These are phyloP conservation scores for Pristionchus entomophagus DNA, from an alignment of 2,888 invertebrate species.

Conservation along the genomic window DNA sequence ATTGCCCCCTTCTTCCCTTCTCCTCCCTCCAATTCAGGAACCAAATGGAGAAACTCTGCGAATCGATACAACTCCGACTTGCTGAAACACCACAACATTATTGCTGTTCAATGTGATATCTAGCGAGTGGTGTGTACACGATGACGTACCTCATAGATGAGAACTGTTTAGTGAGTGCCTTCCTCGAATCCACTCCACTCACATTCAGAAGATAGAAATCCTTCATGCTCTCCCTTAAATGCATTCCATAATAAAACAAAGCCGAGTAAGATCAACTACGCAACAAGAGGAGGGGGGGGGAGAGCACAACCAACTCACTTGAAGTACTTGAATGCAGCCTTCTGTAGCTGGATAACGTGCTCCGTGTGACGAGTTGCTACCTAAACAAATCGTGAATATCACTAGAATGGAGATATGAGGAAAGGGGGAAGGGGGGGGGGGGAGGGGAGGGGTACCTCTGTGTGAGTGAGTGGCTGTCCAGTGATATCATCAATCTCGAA, in stretches of 20 bases:
- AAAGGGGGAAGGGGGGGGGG: too few relatives aligned
- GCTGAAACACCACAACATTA: slow-evolving; percentile 77
- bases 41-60: slow-evolving; percentile 88
- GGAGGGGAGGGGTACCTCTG: slow-evolving; percentile 59
- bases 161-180: slow-evolving; percentile 88
- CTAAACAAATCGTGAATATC: slow-evolving; percentile 43
- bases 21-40: slow-evolving; percentile 85
- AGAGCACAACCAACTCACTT: slow-evolving; percentile 49
- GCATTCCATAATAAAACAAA: background rate
- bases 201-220: slow-evolving; percentile 93
- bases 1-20: slow-evolving; percentile 57
- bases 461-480: slow-evolving; percentile 66
- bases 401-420: background rate
- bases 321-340: slow-evolving; percentile 87
- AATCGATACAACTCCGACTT: slow-evolving; percentile 88
- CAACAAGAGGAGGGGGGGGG: too few relatives aligned
- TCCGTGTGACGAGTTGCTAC: slow-evolving; percentile 95
- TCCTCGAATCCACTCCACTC: slow-evolving; percentile 92
- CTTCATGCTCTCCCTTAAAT: slow-evolving; percentile 79
- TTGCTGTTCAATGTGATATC: background rate
- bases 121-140: too few relatives aligned
- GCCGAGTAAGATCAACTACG: too few relatives aligned
- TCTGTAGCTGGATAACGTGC: slow-evolving; percentile 92
- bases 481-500: slow-evolving; percentile 93
- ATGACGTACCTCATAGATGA: slow-evolving; percentile 56